Evolutionary conservation across 2,888 invertebrate species (phyloP), one percentile per base, ranked within the genome.

Genomic region (Digitonthophagus gazella): DNA sequence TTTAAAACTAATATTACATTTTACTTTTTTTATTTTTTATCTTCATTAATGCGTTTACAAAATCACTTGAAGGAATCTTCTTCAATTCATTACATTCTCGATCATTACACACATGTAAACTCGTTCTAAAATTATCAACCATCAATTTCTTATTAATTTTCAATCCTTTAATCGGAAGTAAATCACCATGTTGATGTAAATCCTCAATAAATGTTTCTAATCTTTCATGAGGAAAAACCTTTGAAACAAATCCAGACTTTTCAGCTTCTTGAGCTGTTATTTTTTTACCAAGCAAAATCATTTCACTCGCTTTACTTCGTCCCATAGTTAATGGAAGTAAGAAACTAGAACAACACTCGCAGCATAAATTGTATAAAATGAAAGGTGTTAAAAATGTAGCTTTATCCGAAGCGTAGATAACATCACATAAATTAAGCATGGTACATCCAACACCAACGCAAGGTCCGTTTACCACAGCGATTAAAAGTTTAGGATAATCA

Each of bases 401-500:
- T 82, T 85, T 89, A 75, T 96, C 93, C 6, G 91, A 88, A 67
- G 95, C 93, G 85, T 94, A 95, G 5, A 96, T 91, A 69, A 93
- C 85, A 85, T 98, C 98, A 84, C 91, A 96, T 1, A 98, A 84
- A 0, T 91, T 91, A 65, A 95, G 84, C 4, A 92, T 90, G 0
- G 98, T 98, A 1, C 91, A 91, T 58, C 91, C 91, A 74, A 98
- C 91, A 22, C 98, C 98, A 75, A 98, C 89, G 11, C 96, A 95
- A 57, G 97, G 97, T 1, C 98, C 98, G 86, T 98, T 97, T 0
- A 98, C 91, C 69, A 97, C 84, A 11, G 92, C 93, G 72, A 98
- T 86, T 58, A 98, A 80, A 28, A 96, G 83, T 83, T 98, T 99
- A 0, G 95, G 93, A 80, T 94, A 96, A 74, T 90, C 89, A 73